A percentile compares a stretch with the other conserved stretches of the same genome.
These are phyloP conservation scores for Sinodicranocentrus sp. DNA, from an alignment of 2,888 invertebrate genomes.

Conservation along the genomic window DNA sequence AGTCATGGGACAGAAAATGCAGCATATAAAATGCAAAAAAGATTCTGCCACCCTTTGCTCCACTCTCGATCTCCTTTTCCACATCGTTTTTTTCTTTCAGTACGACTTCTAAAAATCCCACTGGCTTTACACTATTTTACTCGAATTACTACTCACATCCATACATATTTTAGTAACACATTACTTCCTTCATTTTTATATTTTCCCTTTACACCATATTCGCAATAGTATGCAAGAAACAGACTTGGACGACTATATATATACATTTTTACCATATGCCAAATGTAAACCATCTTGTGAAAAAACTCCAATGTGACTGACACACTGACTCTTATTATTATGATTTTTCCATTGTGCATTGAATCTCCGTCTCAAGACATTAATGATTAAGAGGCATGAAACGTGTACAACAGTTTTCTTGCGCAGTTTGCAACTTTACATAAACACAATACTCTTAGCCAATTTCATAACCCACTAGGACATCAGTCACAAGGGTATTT, in stretches of 20 bases:
- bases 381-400: not conserved
- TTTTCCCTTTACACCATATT: not conserved
- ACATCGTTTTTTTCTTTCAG: slow-evolving; percentile 23
- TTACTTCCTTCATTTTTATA: slow-evolving; percentile 38
- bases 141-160: too few relatives aligned
- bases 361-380: too few relatives aligned
- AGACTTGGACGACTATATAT: not conserved
- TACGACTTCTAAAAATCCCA: not conserved
- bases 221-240: not conserved
- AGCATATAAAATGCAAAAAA: slow-evolving; percentile 60
- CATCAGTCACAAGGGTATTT: too few relatives aligned
- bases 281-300: slow-evolving; percentile 40
- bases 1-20: slow-evolving; percentile 66
- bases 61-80: slow-evolving; percentile 12
- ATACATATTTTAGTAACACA: slow-evolving; percentile 23
- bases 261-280: slow-evolving; percentile 30
- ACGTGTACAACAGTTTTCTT: too few relatives aligned
- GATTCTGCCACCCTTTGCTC: slow-evolving; percentile 60
- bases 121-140: too few relatives aligned
- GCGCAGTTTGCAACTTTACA: too few relatives aligned
- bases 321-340: slow-evolving; percentile 5
- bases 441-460: too few relatives aligned
- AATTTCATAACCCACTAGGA: too few relatives aligned
- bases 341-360: slow-evolving; percentile 18
- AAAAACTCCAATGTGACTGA: slow-evolving; percentile 1